Evolutionary conservation across 1,140 invertebrate species (phyloP), one percentile per base, ranked within the genome.

Genomic region (Drosophila sproati): DNA sequence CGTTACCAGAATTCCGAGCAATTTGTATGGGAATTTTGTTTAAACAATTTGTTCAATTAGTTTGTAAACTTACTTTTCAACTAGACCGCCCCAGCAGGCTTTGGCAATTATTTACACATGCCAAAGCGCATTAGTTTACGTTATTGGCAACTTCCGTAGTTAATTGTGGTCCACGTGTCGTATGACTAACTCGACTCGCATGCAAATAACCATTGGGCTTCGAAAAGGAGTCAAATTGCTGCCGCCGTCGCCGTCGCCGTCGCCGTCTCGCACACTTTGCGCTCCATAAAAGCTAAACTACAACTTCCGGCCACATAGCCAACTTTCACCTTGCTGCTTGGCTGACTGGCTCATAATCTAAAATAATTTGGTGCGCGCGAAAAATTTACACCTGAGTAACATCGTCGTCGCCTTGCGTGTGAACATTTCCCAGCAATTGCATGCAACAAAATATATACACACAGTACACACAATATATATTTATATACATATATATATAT

Each of bases 371-470:
- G 85, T 89, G 83, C 59, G 73, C 83, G 34, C 48, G 79, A 68
- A 78, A 88, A 88, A 88, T 88, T 89, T 83, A 88, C 83, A 88
- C 83, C 83, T 88, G 80, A 43, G 31, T 60, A 39, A 45, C 56
- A 60, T 52, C 51, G 31, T 5, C 45, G 39, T 57, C 76, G 62
- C 80, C 74, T 82, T 89, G 83, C 83, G 83, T 88, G 83, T 80
- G 85, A 88, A 83, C 45, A 78, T 88, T 88, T 89, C 89, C 83
- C 77, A 87, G 83, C 83, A 87, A 88, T 88, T 88, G 83, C 83
- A 88, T 88, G 83, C 85, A 80, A 87, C 80, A 83, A 5, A 37
- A 37, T 43, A 10, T 41, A n/a, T 43, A 88, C 80, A 88, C 75
- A 67, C 73, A 43, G 10, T 43, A 12, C 57, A 12, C 31, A 20